Base-by-base conservation (phyloP, 1,140 invertebrate genomes). In the Delia radicum region DNA sequence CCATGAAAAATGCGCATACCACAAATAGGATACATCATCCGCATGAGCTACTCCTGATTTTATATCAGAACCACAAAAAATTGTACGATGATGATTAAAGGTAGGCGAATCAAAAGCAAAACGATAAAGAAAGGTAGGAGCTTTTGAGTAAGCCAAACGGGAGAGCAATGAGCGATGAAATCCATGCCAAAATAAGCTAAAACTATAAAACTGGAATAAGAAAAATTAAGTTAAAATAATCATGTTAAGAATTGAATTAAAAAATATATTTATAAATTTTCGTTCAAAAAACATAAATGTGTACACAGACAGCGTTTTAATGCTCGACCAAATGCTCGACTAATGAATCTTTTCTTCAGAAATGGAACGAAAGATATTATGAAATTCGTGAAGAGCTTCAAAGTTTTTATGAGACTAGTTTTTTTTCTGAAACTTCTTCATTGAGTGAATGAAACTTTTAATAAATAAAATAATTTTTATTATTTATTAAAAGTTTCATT, bases 1-100 rank as follows among this genome's bases (percentile, higher is more conserved):
- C 10, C 77, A 73, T 3, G 85, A 86, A 37, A 86, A 77, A 65
- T 78, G 76, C 46, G 86, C 88, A 72, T 87, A 85, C 79, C 92
- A 93, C 5, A 92, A 78, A 80, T 91, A 92, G 72, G 89, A 90
- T 10, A 92, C 48, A 75, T 93, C 91, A 76, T 92, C 91, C 0
- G 87, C 89, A 81, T 93, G 91, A 74, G 29, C 79, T 76, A 15
- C 78, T 33, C 0, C 82, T 78, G 24, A 12, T n/a, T 79, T 76
- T 0, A 26, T 31, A 62, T 62, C 74, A 6, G 21, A 13, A 13
- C 65, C 65, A 37, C 83, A 85, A 10, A 82, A 78, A 31, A 82
- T 83, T 28, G 86, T 75, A 8, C 83, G 77, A 74, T 79, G 78
- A 31, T 83, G 62, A 69, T 84, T 86, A 15, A 79, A 77, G 12